Conservation (phyloP, 2,113 vertebrate genomes). For the Antechinus flavipes region DNA sequence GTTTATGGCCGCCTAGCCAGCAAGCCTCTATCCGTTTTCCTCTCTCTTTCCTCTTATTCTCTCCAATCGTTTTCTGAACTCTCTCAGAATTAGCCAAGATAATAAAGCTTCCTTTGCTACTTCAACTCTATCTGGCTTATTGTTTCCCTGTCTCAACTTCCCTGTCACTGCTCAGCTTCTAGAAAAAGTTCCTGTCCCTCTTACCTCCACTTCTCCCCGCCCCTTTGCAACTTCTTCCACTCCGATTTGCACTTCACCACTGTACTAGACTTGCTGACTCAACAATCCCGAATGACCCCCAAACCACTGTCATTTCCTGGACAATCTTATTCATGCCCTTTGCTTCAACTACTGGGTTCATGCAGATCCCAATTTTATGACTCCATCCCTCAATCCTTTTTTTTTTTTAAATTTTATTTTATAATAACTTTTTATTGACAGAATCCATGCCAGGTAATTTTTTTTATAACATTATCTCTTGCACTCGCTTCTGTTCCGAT, state of each 20-base stretch:
- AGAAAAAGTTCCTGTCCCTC: not conserved
- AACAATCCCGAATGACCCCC: too few relatives aligned
- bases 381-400: not conserved
- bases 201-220: not conserved
- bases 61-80: not conserved
- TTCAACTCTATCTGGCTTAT: not conserved
- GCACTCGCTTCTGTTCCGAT: too few relatives aligned
- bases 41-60: not conserved
- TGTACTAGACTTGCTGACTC: not conserved
- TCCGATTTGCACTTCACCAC: not conserved
- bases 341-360: not conserved
- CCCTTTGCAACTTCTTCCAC: not conserved
- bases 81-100: not conserved
- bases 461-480: too few relatives aligned
- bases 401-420: too few relatives aligned
- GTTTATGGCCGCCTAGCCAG: conserved; percentile 3
- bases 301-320: not conserved
- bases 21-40: not conserved
- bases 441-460: too few relatives aligned
- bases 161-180: not conserved
- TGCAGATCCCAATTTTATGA: not conserved
- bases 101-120: not conserved
- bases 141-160: not conserved
- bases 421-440: too few relatives aligned
- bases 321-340: not conserved